These are phyloP conservation scores for Fopius arisanus DNA, from an alignment of 1,140 invertebrate genomes.

Conservation along the genomic window DNA sequence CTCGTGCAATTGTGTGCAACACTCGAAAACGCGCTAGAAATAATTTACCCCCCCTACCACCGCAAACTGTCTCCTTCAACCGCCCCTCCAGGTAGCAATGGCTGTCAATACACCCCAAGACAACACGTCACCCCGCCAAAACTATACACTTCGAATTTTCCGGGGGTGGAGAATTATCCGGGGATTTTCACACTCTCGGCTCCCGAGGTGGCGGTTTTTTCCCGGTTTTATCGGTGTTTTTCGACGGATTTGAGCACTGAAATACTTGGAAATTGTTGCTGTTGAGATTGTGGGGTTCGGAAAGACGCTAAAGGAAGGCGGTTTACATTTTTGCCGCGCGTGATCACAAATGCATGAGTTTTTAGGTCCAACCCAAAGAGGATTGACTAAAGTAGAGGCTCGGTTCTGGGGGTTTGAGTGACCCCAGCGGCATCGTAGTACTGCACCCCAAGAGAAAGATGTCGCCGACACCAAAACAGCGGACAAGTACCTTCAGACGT, in stretches of 20 bases:
- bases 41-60: background rate
- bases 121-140: constrained; percentile 55
- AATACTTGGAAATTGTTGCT: background rate
- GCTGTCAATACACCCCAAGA: constrained; percentile 39
- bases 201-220: background rate
- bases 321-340: constrained; percentile 5
- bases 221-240: background rate
- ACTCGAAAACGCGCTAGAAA: constrained; percentile 8
- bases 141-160: constrained; percentile 40
- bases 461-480: too few relatives aligned
- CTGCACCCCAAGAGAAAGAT: too few relatives aligned
- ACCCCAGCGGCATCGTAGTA: too few relatives aligned
- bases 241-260: background rate
- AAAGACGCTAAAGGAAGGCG: background rate
- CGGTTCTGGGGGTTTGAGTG: too few relatives aligned
- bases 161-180: background rate
- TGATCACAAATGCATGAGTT: background rate
- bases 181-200: background rate
- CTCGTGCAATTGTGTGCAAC: constrained; percentile 4
- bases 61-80: background rate
- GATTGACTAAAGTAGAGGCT: background rate
- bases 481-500: too few relatives aligned
- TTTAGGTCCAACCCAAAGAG: background rate
- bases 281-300: background rate
- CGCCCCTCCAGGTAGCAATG: constrained; percentile 21